Conservation (phyloP, 2,797 vertebrate species). For the Bovichtus variegatus region DNA sequence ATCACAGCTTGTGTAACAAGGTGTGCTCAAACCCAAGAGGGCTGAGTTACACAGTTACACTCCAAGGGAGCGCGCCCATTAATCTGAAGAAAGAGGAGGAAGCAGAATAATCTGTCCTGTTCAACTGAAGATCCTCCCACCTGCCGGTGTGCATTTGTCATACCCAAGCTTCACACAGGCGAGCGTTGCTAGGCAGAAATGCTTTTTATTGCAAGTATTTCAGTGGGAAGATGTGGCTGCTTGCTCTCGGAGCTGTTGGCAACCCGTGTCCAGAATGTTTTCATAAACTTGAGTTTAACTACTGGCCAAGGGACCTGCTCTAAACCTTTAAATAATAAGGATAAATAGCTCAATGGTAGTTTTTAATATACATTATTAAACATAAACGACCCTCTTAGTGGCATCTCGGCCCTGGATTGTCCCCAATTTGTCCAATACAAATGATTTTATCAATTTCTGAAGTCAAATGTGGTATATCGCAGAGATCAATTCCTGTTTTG, state of each 20-base stretch:
- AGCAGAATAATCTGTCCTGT: conserved; percentile 61
- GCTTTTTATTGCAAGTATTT: conserved; percentile 14
- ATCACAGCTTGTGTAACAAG: conserved; percentile 33
- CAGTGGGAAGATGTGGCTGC: conserved; percentile 11
- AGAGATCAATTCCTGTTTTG: no score
- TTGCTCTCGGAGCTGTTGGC: not conserved
- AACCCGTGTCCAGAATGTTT: conserved; percentile 3
- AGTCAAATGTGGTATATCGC: no score
- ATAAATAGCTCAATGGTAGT: no score
- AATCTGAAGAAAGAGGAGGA: conserved; percentile 46
- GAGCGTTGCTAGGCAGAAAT: conserved; percentile 46
- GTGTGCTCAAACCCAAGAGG: conserved; percentile 42
- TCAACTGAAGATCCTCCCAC: conserved; percentile 50
- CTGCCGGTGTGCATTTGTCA: conserved; percentile 66
- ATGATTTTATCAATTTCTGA: no score
- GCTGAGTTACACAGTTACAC: conserved; percentile 39
- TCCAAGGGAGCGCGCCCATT: conserved; percentile 26
- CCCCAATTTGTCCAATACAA: no score
- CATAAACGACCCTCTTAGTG: no score
- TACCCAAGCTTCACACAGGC: conserved; percentile 40
- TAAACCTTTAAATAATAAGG: no score
- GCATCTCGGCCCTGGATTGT: no score
- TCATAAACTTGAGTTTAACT: not conserved
- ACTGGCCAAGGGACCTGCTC: not conserved
- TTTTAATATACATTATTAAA: no score